A percentile compares a stretch with the other conserved stretches of the same genome.
Conservation (phyloP, 2,113 vertebrate genomes). For the Anoplopoma fimbria region DNA sequence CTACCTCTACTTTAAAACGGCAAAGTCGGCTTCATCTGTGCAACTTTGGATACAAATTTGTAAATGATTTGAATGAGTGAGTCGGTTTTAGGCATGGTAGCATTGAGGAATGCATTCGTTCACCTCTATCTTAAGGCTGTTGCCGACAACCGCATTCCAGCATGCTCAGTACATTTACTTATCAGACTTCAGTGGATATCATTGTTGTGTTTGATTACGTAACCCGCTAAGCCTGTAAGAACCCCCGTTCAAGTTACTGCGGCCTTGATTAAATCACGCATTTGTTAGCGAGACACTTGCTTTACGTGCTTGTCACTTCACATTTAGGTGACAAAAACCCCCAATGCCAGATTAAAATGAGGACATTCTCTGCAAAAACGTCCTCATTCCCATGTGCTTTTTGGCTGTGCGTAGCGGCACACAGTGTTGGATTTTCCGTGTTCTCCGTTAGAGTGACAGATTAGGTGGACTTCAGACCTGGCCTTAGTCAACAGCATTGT, state of each 20-base stretch:
- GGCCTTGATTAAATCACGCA: constrained; percentile 25
- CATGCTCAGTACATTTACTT: constrained; percentile 42
- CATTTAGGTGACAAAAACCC: neutral
- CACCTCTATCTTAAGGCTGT: constrained; percentile 49
- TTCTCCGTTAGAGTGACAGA: constrained; percentile 19
- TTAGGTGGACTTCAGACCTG: constrained; percentile 70
- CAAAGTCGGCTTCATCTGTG: neutral
- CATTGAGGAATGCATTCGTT: constrained; percentile 56
- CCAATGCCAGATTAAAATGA: neutral
- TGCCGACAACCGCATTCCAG: constrained; percentile 47
- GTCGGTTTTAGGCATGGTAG: constrained; percentile 16
- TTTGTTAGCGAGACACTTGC: neutral
- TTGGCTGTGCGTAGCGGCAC: neutral
- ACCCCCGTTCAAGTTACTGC: neutral
- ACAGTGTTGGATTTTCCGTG: constrained; percentile 37
- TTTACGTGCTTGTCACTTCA: neutral
- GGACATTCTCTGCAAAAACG: neutral
- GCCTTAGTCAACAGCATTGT: constrained; percentile 68
- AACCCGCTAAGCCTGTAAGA: constrained; percentile 37
- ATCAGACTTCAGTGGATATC: constrained; percentile 53
- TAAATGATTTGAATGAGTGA: neutral
- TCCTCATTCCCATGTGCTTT: neutral
- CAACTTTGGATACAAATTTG: neutral
- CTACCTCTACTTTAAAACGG: neutral
- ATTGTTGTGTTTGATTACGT: constrained; percentile 52